Conservation (phyloP, 2,797 vertebrate species). For the Enteromius anoplus region DNA sequence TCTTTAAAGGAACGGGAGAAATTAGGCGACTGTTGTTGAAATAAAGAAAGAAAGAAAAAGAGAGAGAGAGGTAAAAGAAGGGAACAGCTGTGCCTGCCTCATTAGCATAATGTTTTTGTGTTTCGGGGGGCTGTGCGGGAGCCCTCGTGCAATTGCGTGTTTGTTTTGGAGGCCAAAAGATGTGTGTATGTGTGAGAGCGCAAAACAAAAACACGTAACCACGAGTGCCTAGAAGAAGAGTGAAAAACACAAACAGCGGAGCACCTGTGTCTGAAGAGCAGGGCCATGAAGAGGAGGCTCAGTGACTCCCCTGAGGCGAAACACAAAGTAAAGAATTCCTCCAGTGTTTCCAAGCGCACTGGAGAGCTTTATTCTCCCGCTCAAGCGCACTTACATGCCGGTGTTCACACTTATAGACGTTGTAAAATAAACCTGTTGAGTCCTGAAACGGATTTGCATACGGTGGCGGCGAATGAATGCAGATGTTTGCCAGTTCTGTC, state of each 20-base stretch:
- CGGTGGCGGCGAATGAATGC: not conserved
- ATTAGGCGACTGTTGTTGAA: slow-evolving; percentile 29
- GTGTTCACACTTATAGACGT: slow-evolving; percentile 28
- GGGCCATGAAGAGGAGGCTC: slow-evolving; percentile 61
- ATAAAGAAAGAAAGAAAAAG: slow-evolving; percentile 18
- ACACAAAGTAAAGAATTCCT: slow-evolving; percentile 62
- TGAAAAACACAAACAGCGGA: slow-evolving; percentile 76
- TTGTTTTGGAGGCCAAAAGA: slow-evolving; percentile 47
- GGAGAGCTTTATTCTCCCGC: slow-evolving; percentile 37
- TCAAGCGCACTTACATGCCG: slow-evolving; percentile 40
- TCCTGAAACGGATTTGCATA: slow-evolving; percentile 4
- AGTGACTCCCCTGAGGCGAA: slow-evolving; percentile 57
- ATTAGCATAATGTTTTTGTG: slow-evolving; percentile 80
- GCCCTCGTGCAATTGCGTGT: slow-evolving; percentile 25
- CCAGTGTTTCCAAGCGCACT: slow-evolving; percentile 36
- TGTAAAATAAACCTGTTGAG: slow-evolving; percentile 32
- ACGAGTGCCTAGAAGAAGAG: slow-evolving; percentile 75
- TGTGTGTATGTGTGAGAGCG: slow-evolving; percentile 53
- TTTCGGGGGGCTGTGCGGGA: slow-evolving; percentile 42
- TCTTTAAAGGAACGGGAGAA: slow-evolving; percentile 47
- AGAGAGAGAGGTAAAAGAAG: slow-evolving; percentile 26
- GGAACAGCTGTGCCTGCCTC: slow-evolving; percentile 75
- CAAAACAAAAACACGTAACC: slow-evolving; percentile 79
- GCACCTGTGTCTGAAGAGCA: slow-evolving; percentile 77
- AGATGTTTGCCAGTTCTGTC: not conserved